Evolutionary conservation across 2,888 invertebrate species (phyloP).

Genomic region (Heliconius hortense): DNA sequence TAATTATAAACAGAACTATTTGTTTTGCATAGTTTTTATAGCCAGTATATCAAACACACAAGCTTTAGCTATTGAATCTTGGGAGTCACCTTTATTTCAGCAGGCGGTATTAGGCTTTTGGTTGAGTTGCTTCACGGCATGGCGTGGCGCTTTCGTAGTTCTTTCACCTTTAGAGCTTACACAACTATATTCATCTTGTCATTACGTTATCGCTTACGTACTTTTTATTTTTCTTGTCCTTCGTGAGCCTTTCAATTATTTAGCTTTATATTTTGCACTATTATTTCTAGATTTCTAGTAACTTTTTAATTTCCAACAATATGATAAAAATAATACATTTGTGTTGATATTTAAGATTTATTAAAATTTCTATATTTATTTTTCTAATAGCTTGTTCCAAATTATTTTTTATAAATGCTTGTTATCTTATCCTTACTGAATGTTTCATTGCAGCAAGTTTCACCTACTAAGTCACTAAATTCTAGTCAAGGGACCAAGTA

Average conservation of each 20-base stretch:
- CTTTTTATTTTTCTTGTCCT: slow-evolving; percentile 16
- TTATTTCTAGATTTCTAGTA: slow-evolving; percentile 5
- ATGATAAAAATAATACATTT: slow-evolving; percentile 28
- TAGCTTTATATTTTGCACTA: slow-evolving; percentile 38
- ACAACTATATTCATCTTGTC: not conserved
- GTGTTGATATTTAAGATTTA: slow-evolving; percentile 40
- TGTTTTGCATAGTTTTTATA: not conserved
- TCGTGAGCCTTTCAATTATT: slow-evolving; percentile 14
- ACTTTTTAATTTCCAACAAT: slow-evolving; percentile 14
- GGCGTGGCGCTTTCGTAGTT: slow-evolving; percentile 35
- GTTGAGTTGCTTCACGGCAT: slow-evolving; percentile 39
- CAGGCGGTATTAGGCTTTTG: slow-evolving; percentile 14
- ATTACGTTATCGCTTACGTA: slow-evolving; percentile 12
- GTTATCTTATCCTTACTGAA: slow-evolving; percentile 69
- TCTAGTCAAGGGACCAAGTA: slow-evolving; percentile 74
- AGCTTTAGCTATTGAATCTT: not conserved
- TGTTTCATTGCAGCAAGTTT: slow-evolving; percentile 80
- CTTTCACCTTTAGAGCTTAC: slow-evolving; percentile 7
- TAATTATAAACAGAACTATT: not conserved
- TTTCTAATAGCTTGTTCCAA: slow-evolving; percentile 54
- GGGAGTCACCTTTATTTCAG: slow-evolving; percentile 10
- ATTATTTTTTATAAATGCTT: slow-evolving; percentile 60
- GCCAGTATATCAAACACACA: slow-evolving; percentile 2
- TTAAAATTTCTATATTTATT: slow-evolving; percentile 42
- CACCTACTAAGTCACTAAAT: slow-evolving; percentile 81